Evolutionary conservation across 2,113 vertebrate genomes (phyloP).

Genomic region (Laticauda colubrina): DNA sequence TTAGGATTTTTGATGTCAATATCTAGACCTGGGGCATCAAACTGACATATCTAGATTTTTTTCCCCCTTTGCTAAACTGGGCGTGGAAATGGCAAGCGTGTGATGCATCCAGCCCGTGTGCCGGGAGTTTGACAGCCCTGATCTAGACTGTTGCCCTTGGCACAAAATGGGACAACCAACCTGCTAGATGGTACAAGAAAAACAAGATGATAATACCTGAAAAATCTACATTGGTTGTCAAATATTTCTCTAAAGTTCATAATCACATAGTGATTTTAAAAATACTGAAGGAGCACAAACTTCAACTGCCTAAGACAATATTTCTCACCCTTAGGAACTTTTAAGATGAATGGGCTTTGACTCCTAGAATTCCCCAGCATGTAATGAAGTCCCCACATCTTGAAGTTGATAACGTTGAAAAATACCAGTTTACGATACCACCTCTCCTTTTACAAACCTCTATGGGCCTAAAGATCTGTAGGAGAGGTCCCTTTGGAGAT

Average conservation of each 20-base stretch:
- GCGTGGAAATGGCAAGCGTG: too few relatives aligned
- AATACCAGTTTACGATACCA: neutral
- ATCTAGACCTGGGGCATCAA: neutral
- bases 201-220: neutral
- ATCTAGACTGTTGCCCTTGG: neutral
- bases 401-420: neutral
- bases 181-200: neutral
- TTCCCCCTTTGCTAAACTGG: too few relatives aligned
- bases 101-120: rapidly evolving
- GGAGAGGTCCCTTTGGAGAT: neutral
- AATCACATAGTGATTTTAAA: neutral
- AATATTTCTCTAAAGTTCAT: neutral
- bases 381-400: neutral
- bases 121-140: neutral
- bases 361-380: neutral
- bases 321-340: neutral
- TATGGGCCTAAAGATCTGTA: neutral
- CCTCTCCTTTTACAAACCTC: neutral
- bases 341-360: neutral
- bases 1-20: neutral
- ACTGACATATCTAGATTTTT: too few relatives aligned
- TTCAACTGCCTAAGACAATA: neutral
- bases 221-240: neutral
- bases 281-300: neutral
- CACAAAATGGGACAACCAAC: neutral